Evolutionary conservation across 1,140 invertebrate genomes (phyloP), one percentile per base, ranked within the genome.

Genomic region (Plutomurus gul): DNA sequence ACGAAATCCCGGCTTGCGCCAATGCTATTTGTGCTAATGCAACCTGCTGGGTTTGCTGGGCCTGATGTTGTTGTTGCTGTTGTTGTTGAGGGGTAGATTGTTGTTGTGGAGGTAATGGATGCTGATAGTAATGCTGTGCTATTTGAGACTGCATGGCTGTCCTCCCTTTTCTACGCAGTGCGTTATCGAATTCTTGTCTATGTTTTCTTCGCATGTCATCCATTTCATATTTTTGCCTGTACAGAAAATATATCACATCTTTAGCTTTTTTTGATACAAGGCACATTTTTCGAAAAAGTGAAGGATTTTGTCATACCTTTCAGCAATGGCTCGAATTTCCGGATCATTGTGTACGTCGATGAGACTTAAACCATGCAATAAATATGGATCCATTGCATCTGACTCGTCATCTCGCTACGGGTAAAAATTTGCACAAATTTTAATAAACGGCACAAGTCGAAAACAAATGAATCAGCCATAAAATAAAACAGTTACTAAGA

Each of bases 161-260:
- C 33, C 72, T 76, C 0, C 75, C 71, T 37, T 79, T 82, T 3
- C 81, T 4, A 7, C 81, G 25, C 16, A 75, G 60, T 43, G 46
- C 79, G 10, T 49, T 65, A 18, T 82, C 81, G 47, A 76, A 80
- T 43, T 82, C 81, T 43, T 74, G 46, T n/a, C 70, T 39, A 25
- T 82, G 81, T 22, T 74, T 77, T 18, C 74, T 20, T 16, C 76
- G 37, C 76, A 82, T 39, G 13, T 82, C 81, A 20, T 82, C 81
- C 43, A 77, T 78, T 76, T 82, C 81, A 27, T 70, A 77, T 20
- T 80, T 80, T 20, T 82, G 81, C 43, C 81, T 82, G 49, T 65
- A 60, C 11, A 49, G n/a, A 18, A 70, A 36, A 33, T 8, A 27
- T 7, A 20, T 13, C 43, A 78, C 20, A 27, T 11, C 2, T 40